phyloP scores from a whole-genome alignment of 2,113 vertebrate genomes.

The Muntiacus reevesi region DNA sequence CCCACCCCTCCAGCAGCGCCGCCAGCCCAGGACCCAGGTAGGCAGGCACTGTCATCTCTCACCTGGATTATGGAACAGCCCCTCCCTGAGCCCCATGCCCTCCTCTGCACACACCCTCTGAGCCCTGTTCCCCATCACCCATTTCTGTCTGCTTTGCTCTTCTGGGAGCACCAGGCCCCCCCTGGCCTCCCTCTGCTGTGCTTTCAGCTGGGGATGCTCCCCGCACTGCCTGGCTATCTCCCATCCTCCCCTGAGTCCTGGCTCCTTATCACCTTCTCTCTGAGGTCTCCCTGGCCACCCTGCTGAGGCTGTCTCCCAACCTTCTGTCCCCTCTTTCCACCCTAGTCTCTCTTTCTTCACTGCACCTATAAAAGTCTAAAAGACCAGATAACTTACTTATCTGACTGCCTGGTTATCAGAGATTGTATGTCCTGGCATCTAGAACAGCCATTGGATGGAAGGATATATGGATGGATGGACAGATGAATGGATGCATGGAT shows the following conservation, averaged over 20 bases:
- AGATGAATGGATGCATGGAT: neutral
- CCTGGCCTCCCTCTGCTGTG: neutral
- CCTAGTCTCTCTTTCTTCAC: neutral
- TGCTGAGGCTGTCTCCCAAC: neutral
- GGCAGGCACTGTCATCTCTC: neutral
- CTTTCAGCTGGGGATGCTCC: neutral
- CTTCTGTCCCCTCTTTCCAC: neutral
- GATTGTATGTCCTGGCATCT: neutral
- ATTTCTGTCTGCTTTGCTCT: neutral
- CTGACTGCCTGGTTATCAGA: neutral
- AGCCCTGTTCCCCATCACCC: neutral
- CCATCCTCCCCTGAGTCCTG: neutral
- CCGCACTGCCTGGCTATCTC: neutral
- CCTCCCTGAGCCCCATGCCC: neutral
- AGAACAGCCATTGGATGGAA: neutral
- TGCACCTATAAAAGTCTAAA: neutral
- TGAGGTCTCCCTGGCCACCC: neutral
- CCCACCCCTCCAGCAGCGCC: rapidly evolving
- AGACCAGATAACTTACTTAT: neutral
- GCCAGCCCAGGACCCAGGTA: neutral
- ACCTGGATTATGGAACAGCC: neutral
- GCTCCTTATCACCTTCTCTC: neutral
- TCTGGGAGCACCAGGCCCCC: neutral
- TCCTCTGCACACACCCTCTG: neutral
- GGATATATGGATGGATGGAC: neutral